Conservation (phyloP, 2,888 invertebrate genomes). For the Orgyia antiqua region DNA sequence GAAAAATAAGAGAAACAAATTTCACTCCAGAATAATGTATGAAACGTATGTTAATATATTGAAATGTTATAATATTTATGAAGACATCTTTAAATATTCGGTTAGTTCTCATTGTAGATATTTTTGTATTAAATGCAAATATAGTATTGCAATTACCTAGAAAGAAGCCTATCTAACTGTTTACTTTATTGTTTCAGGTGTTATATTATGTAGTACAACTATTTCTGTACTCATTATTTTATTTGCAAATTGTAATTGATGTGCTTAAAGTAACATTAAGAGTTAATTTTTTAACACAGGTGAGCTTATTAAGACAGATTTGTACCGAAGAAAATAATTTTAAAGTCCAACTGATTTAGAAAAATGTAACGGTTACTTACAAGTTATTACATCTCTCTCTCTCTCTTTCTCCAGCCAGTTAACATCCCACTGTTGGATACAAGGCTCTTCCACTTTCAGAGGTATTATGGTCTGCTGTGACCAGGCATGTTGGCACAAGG, state of each 20-base stretch:
- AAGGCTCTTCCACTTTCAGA: no score
- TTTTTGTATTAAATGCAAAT: neutral
- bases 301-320: neutral
- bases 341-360: neutral
- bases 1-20: neutral
- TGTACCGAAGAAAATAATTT: neutral
- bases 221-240: neutral
- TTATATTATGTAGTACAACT: neutral
- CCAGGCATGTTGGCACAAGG: no score
- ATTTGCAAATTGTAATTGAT: neutral
- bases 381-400: no score
- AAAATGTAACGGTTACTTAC: neutral
- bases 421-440: no score
- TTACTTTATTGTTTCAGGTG: neutral
- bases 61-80: conserved; percentile 1
- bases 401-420: no score
- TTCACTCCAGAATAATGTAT: conserved; percentile 3
- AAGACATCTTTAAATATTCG: neutral
- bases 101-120: neutral
- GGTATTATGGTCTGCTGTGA: no score
- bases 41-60: conserved; percentile 1
- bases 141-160: neutral
- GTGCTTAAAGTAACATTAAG: neutral
- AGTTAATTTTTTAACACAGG: neutral
- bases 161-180: neutral